Evolutionary conservation across 1,140 invertebrate species (phyloP).

Genomic region (Globodera rostochiensis): DNA sequence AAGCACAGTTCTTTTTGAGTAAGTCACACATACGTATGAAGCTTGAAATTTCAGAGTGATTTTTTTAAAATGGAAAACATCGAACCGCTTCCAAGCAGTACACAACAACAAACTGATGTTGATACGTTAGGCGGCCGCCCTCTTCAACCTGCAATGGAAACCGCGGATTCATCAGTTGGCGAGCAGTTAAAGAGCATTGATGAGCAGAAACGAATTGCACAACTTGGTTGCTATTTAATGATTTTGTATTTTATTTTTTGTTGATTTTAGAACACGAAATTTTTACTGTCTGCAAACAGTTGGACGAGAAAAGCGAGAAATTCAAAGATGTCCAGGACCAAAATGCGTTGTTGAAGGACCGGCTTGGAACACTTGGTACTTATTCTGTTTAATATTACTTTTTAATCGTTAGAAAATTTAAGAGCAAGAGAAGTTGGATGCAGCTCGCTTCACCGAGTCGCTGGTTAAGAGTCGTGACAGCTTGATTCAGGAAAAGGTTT

Average conservation of each 20-base stretch:
- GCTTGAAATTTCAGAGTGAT: no score
- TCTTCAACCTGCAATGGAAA: no score
- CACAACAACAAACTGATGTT: no score
- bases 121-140: no score
- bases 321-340: constrained; percentile 20
- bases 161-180: no score
- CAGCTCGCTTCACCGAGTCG: constrained; percentile 7
- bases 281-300: constrained; percentile 25
- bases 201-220: constrained; percentile 28
- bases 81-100: no score
- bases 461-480: constrained; percentile 20
- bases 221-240: constrained; percentile 12
- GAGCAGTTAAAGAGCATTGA: constrained; percentile 16
- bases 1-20: no score
- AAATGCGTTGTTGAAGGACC: constrained; percentile 25
- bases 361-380: constrained; percentile 20
- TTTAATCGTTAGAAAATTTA: background rate
- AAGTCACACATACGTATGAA: no score
- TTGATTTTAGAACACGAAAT: constrained; percentile 32
- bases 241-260: background rate
- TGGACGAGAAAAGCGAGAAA: constrained; percentile 27
- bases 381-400: background rate
- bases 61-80: no score
- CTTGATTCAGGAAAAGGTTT: constrained; percentile 28
- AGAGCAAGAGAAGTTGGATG: constrained; percentile 34